phyloP scores from a whole-genome alignment of 92 coral and sea anemone species.

The Diadumene lineata region DNA sequence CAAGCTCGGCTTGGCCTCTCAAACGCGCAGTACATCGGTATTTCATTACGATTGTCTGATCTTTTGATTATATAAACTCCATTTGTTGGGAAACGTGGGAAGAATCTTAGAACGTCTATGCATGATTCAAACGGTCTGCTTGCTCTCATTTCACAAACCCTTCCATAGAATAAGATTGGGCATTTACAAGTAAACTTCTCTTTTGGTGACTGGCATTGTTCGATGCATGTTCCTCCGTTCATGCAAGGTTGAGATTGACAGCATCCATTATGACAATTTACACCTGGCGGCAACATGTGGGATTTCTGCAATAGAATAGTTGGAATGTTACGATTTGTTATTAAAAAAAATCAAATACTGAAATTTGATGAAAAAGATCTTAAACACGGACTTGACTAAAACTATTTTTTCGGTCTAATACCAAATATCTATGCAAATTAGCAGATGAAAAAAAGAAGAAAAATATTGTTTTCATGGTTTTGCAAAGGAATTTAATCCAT shows the following conservation, averaged over 20 bases:
- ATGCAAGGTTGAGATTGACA: slow-evolving; percentile 38
- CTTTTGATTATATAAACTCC: slow-evolving; percentile 10
- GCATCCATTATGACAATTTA: slow-evolving; percentile 28
- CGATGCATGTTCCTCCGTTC: slow-evolving; percentile 45
- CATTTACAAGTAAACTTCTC: slow-evolving; percentile 36
- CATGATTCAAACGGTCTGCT: not conserved
- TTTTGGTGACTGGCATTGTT: slow-evolving; percentile 26
- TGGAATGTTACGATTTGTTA: too few species aligned
- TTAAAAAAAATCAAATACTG: too few species aligned
- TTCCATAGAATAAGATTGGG: slow-evolving; percentile 5
- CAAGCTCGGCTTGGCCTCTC: slow-evolving; percentile 7
- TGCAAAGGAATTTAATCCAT: slow-evolving; percentile 10
- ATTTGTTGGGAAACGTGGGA: not conserved
- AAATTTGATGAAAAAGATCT: too few species aligned
- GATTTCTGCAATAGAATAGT: slow-evolving; percentile 14
- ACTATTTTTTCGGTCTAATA: too few species aligned
- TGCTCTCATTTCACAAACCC: not conserved
- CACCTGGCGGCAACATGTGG: slow-evolving; percentile 13
- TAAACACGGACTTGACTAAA: too few species aligned
- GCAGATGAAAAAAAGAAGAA: not conserved
- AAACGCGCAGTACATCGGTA: slow-evolving; percentile 28
- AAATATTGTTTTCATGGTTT: not conserved
- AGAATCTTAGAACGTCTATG: slow-evolving; percentile 8
- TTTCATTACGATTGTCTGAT: not conserved
- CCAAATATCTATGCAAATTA: too few species aligned